phyloP scores from a whole-genome alignment of 92 coral and sea anemone genomes.

The Umimayanthus chanpuru region DNA sequence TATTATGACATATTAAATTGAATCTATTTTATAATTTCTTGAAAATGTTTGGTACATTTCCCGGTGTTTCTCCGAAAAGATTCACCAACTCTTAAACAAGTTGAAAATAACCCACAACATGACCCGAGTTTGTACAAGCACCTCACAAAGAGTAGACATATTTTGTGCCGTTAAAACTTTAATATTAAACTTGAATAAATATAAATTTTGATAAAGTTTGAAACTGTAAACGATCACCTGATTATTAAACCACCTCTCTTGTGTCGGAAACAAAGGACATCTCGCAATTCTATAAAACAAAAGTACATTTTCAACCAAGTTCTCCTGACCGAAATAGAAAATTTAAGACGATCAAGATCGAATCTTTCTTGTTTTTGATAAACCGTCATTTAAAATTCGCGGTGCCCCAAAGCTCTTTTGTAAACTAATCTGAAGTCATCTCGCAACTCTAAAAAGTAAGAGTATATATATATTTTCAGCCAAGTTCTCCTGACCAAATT shows the following conservation, averaged over 20 bases:
- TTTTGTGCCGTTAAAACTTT: not conserved
- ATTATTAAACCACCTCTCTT: not conserved
- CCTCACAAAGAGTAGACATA: not conserved
- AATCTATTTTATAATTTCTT: too few relatives aligned
- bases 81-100: too few relatives aligned
- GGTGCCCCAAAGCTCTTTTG: constrained; percentile 34
- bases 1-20: too few relatives aligned
- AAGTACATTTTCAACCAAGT: not conserved
- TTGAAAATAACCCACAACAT: not conserved
- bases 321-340: not conserved
- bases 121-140: not conserved
- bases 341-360: not conserved
- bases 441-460: too few relatives aligned
- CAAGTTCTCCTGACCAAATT: not conserved
- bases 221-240: not conserved
- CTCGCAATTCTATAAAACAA: not conserved
- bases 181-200: too few relatives aligned
- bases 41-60: not conserved
- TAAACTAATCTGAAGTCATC: not conserved
- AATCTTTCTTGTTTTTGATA: not conserved
- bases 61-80: not conserved
- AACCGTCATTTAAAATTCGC: not conserved
- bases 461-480: not conserved
- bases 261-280: not conserved
- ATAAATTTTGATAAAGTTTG: not conserved